Conservation (phyloP, 2,113 vertebrate genomes). For the Ameiurus melas region DNA sequence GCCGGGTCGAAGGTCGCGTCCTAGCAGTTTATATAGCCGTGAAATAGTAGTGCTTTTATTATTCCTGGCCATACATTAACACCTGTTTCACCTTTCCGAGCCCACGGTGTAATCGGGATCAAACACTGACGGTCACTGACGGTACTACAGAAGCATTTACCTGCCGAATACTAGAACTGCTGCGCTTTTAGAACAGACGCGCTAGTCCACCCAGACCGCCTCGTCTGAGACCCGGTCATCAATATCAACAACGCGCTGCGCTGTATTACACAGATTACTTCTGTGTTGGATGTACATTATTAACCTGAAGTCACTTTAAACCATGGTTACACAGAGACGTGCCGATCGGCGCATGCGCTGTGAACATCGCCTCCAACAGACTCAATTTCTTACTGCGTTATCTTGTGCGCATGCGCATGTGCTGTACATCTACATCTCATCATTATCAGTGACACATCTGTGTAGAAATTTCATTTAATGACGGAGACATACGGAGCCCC, state of each 20-base stretch:
- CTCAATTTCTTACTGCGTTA: not conserved
- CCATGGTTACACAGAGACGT: not conserved
- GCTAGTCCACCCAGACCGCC: slow-evolving; percentile 68
- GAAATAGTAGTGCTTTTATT: not conserved
- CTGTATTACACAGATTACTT: not conserved
- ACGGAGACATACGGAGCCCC: not conserved
- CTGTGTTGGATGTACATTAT: not conserved
- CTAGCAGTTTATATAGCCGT: not conserved
- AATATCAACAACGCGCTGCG: slow-evolving; percentile 47
- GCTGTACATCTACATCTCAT: not conserved
- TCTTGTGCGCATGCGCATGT: not conserved
- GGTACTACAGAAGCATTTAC: slow-evolving; percentile 58
- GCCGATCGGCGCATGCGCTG: not conserved
- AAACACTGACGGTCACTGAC: not conserved
- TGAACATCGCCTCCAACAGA: not conserved
- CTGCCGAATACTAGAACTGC: slow-evolving; percentile 79
- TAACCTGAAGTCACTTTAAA: not conserved
- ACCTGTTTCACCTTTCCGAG: not conserved
- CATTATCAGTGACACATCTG: not conserved
- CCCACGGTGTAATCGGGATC: not conserved
- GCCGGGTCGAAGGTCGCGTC: not conserved
- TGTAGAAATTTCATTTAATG: not conserved
- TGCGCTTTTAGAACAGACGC: slow-evolving; percentile 71
- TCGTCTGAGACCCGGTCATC: slow-evolving; percentile 68
- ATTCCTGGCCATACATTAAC: not conserved